phyloP scores from a whole-genome alignment of 2,113 vertebrate species.

The Chroicocephalus ridibundus region DNA sequence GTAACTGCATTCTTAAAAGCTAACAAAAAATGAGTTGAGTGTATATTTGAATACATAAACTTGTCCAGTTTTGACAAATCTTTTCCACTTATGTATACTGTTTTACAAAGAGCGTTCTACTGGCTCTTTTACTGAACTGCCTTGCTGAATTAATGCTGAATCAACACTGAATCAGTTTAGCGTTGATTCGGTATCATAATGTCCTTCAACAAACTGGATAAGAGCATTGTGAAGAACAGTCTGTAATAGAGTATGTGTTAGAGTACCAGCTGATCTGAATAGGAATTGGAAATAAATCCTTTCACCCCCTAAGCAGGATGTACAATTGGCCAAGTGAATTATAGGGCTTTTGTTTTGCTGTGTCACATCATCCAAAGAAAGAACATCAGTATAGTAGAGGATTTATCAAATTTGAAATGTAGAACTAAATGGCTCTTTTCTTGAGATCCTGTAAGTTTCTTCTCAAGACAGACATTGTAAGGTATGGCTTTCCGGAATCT shows the following conservation, averaged over 20 bases:
- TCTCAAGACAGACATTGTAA: neutral
- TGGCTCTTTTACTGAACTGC: neutral
- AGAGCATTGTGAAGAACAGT: neutral
- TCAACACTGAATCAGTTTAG: neutral
- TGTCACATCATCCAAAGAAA: neutral
- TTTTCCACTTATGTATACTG: neutral
- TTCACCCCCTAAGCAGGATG: neutral
- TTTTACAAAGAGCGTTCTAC: neutral
- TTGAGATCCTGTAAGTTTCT: neutral
- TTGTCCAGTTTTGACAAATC: neutral
- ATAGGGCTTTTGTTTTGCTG: neutral
- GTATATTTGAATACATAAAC: neutral
- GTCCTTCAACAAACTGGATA: neutral
- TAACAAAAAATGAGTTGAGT: neutral
- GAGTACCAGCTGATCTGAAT: neutral
- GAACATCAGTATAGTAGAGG: neutral
- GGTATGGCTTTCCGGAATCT: neutral
- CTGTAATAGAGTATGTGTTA: neutral
- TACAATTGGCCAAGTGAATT: neutral
- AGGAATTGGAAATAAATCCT: neutral
- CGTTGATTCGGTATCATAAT: neutral
- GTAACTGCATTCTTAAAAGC: neutral
- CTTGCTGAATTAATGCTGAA: neutral
- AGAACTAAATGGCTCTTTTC: neutral
- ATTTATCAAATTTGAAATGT: neutral